Conservation (phyloP, 2,797 vertebrate species). For the Ptychobarbus kaznakovi region DNA sequence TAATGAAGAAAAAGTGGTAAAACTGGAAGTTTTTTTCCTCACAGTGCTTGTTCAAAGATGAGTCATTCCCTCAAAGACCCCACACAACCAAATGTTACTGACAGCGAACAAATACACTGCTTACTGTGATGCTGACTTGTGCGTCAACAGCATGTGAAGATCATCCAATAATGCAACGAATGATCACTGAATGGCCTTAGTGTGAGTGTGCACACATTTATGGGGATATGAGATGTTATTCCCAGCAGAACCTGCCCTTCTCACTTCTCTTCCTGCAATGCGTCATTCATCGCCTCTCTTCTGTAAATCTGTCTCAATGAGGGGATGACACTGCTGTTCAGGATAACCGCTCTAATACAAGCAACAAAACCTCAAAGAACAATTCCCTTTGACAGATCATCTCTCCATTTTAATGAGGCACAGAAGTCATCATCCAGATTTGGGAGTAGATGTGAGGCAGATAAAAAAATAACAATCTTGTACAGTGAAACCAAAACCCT, state of each 20-base stretch:
- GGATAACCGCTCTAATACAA: background rate
- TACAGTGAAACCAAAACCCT: background rate
- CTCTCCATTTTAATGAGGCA: background rate
- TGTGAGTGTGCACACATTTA: background rate
- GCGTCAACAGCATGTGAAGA: background rate
- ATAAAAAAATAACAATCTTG: background rate
- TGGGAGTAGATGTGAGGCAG: background rate
- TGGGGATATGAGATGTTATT: background rate
- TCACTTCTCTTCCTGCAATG: background rate
- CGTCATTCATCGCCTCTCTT: background rate
- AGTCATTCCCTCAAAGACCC: background rate
- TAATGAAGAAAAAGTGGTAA: background rate
- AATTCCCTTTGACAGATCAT: background rate
- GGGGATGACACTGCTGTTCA: background rate
- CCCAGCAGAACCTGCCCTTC: background rate
- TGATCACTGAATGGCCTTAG: background rate
- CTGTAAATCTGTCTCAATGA: background rate
- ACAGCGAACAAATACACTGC: slow-evolving; percentile 6
- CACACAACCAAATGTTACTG: background rate
- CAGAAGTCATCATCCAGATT: background rate
- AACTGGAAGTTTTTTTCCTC: background rate
- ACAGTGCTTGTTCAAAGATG: slow-evolving; percentile 7
- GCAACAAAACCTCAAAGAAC: background rate
- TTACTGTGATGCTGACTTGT: background rate
- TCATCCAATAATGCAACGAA: background rate